phyloP scores from a whole-genome alignment of 2,113 vertebrate genomes.

The Arothron firmamentum region DNA sequence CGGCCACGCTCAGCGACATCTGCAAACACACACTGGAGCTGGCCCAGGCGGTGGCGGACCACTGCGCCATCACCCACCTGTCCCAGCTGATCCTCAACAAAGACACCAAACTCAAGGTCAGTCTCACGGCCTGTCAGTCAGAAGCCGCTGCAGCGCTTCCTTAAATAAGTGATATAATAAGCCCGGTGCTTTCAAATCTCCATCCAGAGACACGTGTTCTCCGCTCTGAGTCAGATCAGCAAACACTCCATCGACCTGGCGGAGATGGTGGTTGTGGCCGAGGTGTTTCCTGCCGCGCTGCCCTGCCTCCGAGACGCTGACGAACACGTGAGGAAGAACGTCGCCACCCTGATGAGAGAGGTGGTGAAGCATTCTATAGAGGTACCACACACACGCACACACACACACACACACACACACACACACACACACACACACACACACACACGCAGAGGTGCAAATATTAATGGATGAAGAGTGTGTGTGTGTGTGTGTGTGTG shows the following conservation, averaged over 20 bases:
- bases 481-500: no score
- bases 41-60: constrained; percentile 88
- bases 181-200: constrained; percentile 10
- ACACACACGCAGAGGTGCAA: background rate
- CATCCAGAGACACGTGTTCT: constrained; percentile 87
- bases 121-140: no score
- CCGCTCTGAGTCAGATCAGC: constrained; percentile 88
- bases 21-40: constrained; percentile 91
- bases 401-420: background rate
- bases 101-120: constrained; percentile 88
- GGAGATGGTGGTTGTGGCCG: constrained; percentile 91
- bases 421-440: background rate
- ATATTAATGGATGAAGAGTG: no score
- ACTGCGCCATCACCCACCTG: constrained; percentile 84
- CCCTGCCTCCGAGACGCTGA: constrained; percentile 86
- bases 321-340: constrained; percentile 88
- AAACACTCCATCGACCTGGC: constrained; percentile 91
- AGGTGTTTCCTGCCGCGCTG: constrained; percentile 88
- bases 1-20: constrained; percentile 90
- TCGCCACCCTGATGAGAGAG: constrained; percentile 88
- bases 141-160: no score
- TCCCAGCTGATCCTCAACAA: constrained; percentile 89
- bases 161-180: no score
- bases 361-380: constrained; percentile 89
- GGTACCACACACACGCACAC: no score